Evolutionary conservation across 2,797 vertebrate genomes (phyloP).

Genomic region (Anas georgica): DNA sequence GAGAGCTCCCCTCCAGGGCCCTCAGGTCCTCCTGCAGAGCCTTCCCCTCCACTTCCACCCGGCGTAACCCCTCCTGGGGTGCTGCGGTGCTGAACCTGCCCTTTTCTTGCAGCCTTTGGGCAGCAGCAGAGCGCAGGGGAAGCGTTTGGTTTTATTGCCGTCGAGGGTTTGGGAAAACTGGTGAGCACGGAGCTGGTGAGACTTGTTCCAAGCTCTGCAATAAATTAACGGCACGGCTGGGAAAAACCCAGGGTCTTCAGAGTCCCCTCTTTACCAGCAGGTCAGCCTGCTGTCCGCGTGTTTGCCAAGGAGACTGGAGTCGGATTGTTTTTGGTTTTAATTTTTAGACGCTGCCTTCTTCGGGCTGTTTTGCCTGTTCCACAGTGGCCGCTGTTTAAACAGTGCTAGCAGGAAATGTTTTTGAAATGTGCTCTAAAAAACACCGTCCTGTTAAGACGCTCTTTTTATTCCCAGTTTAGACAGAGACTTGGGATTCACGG

Average conservation of each 20-base stretch:
- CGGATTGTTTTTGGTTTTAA: constrained; percentile 50
- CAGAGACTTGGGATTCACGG: constrained; percentile 11
- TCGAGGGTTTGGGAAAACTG: background rate
- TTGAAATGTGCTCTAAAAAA: constrained; percentile 44
- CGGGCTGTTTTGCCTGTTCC: constrained; percentile 41
- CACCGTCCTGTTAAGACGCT: constrained; percentile 38
- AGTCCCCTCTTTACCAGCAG: background rate
- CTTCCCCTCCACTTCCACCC: background rate
- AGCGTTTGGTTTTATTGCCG: background rate
- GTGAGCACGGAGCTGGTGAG: background rate
- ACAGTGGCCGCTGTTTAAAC: constrained; percentile 51
- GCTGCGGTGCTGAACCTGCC: background rate
- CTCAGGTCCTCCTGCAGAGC: background rate
- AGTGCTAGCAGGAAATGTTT: constrained; percentile 57
- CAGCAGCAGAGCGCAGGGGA: background rate
- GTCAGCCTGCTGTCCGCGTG: constrained; percentile 2
- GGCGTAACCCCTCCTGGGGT: background rate
- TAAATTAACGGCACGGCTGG: background rate
- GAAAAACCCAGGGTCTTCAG: constrained; percentile 38
- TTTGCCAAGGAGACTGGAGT: constrained; percentile 54
- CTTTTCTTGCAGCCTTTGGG: background rate
- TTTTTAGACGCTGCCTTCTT: constrained; percentile 27
- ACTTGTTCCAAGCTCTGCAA: background rate
- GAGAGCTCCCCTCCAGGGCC: background rate
- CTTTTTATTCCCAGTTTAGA: constrained; percentile 59